Base-by-base conservation (phyloP, 92 coral and sea anemone species). In the Porites evermanni region DNA sequence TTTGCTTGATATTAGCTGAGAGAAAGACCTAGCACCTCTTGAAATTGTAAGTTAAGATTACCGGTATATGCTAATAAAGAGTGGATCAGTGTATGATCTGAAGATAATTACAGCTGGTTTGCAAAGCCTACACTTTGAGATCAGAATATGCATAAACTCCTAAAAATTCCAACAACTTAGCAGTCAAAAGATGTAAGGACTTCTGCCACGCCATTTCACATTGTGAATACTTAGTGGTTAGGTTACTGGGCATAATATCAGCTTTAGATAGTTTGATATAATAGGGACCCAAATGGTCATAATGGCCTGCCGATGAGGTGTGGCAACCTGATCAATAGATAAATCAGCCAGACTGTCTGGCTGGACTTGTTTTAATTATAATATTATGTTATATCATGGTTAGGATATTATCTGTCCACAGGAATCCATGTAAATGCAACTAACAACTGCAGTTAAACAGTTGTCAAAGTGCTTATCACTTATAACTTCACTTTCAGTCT, bases 341-440 rank as follows among this genome's bases (percentile, higher is more conserved):
- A 51, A 72, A 38, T 16, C 47, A 83, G 87, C 80, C 87, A 73
- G 87, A 73, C 80, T 72, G 87, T 83, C 87, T 83, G 87, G 87
- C 80, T 72, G 65, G 69, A 64, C 64, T 52, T 74, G 51, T 17
- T 50, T 16, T 13, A 50, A 16, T 67, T 73, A 54, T 32, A 58
- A 70, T 70, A 75, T 75, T 38, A 38, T 4, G 47, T 38, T 38
- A 51, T 50, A 53, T 56, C 23, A 20, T 70, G 32, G 23, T 53
- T 53, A 18, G 8, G 8, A 70, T 70, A 70, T 81, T 29, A 58
- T 44, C 54, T 80, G 84, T 70, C 86, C n/a, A 70, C 78, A n/a
- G 52, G 65, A 51, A 50, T 67, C 75, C 75, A 72, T 18, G 47
- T 17, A 44, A 3, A 72, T 16, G n/a, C 67, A 38, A 38, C 47